Evolutionary conservation across 2,888 invertebrate species (phyloP).

Genomic region (Strigamia maritima): DNA sequence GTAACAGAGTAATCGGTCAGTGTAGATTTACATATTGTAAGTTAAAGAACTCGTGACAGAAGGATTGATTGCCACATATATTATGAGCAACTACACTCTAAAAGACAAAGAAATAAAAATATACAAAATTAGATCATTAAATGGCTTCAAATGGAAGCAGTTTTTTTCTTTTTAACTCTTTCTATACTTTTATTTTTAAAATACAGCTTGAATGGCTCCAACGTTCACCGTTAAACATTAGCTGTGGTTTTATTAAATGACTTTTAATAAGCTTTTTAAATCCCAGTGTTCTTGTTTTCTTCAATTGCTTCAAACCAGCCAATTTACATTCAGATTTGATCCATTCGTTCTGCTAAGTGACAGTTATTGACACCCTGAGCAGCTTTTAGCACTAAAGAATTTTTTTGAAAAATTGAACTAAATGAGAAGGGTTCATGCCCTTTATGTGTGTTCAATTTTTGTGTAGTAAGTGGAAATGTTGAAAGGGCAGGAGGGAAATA

Average conservation of each 20-base stretch:
- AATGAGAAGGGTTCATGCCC: neutral
- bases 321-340: conserved; percentile 25
- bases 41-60: neutral
- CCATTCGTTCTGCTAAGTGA: neutral
- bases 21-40: neutral
- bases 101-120: no score
- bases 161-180: no score
- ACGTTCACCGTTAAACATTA: neutral
- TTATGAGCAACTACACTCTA: neutral
- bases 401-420: neutral
- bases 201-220: neutral
- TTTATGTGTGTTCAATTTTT: conserved; percentile 5
- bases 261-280: neutral
- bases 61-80: neutral
- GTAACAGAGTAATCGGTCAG: neutral
- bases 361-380: neutral
- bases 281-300: neutral
- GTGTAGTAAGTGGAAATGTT: conserved; percentile 15
- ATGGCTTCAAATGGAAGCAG: no score
- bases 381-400: neutral
- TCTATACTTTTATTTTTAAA: no score
- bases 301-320: neutral
- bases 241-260: neutral
- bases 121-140: no score
- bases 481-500: conserved; percentile 10